Base-by-base conservation (phyloP, 1,140 invertebrate species). In the Apis florea region DNA sequence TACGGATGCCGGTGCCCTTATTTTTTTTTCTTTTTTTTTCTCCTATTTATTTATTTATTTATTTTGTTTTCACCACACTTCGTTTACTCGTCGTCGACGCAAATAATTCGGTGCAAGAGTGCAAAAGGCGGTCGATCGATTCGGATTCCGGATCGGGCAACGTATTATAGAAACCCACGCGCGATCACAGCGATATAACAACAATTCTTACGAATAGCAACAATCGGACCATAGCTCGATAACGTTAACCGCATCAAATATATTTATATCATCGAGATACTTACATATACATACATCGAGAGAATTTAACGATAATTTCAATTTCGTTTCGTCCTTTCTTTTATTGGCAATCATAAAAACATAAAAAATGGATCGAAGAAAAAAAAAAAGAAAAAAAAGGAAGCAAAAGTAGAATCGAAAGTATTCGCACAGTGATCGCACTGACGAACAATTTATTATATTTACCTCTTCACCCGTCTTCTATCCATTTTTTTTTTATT, bases 161-260 rank as follows among this genome's bases (percentile, higher is more conserved):
- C 83, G 85, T 88, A 84, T 88, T 87, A 80, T 82, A 89, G 82
- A 85, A 88, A 89, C 87, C 85, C 89, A 88, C 86, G 89, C 88
- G 89, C 89, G 89, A 92, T 93, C 91, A 92, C 92, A 93, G 90
- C 87, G 90, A 89, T 92, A 91, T 92, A 93, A 93, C 90, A 94
- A 93, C 92, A 93, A 93, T 91, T 73, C 92, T 93, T 94, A 93
- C 89, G 92, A 93, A 92, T 93, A 94, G 92, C 91, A 94, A 93
- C 93, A 94, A 92, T 93, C 92, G 86, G 91, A 90, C 89, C 83
- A 90, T 90, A 91, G 89, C 80, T 91, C 90, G 88, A 83, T 87
- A 87, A 90, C 84, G 87, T 92, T 88, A 91, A 90, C 85, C 85
- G 85, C 89, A 80, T 83, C 87, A 63, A 71, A 8, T 17, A 54